Evolutionary conservation across 1,140 invertebrate genomes (phyloP), one percentile per base, ranked within the genome.

Genomic region (Pseudomyrmex flavicornis): DNA sequence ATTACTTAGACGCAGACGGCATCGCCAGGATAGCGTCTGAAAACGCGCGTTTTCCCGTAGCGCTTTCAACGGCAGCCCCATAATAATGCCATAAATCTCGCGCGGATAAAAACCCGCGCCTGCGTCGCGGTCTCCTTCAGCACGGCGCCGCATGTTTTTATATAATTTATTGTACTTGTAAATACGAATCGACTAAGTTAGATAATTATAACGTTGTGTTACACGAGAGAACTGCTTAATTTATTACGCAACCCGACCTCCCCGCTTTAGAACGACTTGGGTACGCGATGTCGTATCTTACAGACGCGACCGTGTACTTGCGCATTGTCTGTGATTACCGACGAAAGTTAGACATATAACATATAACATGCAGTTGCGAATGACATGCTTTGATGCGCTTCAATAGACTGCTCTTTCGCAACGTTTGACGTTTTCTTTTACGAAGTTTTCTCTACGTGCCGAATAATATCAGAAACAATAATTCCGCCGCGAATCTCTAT

Each of bases 1-100:
- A 79, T 92, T 91, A 89, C 89, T 90, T 88, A 94, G 89, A 94
- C 94, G 93, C 91, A 94, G 92, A 93, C 95, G 94, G 66, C 90
- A 35, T 35, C 35, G 90, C n/a, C 90, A 90, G 2, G 83, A 68
- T 66, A 84, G 84, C 66, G 82, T 68, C 35, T 91, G 79, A 90
- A n/a, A 56, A 20, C 9, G 22, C 20, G 65, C 12, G 26, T 56
- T 54, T 62, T 10, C 35, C 3, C 26, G 74, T 20, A 35, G 52
- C 86, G 56, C 65, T 52, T 82, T 54, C 54, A 58, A 79, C 86
- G 82, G 82, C 84, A 90, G 12, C 82, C 65, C 61, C 61, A 56
- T 56, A 54, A 56, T 56, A 54, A 91, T 90, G 91, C 91, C 90
- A 92, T 92, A 91, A 35, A 52, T 56, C 77, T 83, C 72, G 56